These are phyloP conservation scores for Coecobrya sp. DNA, from an alignment of 2,888 invertebrate species.

Conservation along the genomic window DNA sequence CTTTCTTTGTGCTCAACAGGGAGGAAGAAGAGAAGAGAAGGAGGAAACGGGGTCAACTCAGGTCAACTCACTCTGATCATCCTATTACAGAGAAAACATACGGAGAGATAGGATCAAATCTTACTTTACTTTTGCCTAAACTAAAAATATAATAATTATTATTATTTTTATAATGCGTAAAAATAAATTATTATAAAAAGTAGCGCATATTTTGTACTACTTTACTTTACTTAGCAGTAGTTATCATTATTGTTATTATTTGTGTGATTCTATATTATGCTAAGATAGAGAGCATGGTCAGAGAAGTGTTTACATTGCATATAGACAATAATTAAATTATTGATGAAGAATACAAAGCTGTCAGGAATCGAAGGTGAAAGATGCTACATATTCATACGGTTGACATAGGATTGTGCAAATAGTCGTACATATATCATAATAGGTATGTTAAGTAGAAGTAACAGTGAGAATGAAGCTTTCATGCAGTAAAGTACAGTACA, in stretches of 20 bases:
- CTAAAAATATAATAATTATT: conserved; percentile 26
- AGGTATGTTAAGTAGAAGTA: background rate
- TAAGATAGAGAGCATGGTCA: no score
- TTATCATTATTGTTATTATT: background rate
- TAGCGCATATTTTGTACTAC: background rate
- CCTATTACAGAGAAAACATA: conserved; percentile 78
- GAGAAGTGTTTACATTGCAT: no score
- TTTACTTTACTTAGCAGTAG: no score
- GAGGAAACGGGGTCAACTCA: conserved; percentile 78
- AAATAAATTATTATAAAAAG: background rate
- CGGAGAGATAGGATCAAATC: conserved; percentile 77
- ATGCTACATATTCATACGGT: no score
- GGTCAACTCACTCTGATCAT: conserved; percentile 80
- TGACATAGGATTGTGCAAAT: background rate
- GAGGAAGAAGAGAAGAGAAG: conserved; percentile 79
- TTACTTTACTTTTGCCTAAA: conserved; percentile 63
- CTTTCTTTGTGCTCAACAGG: conserved; percentile 72
- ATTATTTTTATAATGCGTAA: background rate
- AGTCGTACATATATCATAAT: background rate
- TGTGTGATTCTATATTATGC: background rate
- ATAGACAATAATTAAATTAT: background rate
- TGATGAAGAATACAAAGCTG: conserved; percentile 15
- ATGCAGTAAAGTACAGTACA: conserved; percentile 72
- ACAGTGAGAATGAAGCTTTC: conserved; percentile 40
- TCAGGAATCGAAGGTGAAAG: conserved; percentile 1